Evolutionary conservation across 1,140 invertebrate species (phyloP), one percentile per base, ranked within the genome.

Genomic region (Belonocnema kinseyi): DNA sequence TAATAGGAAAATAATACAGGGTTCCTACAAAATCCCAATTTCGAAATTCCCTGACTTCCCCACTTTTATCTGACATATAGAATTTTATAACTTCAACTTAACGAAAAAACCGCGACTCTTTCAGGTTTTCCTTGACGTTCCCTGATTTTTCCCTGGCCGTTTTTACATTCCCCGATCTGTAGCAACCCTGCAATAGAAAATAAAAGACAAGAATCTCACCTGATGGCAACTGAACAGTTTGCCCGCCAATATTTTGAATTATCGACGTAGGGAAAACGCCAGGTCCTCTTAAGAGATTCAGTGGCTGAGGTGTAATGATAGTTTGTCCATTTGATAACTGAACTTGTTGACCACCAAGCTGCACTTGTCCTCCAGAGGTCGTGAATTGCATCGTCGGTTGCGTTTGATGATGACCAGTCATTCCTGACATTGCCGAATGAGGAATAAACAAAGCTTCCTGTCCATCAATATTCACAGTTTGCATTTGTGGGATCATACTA

Each of bases 381-480:
- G 90, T 66, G 50, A 91, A 91, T 50, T 91, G 90, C 89, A 91
- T 90, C 0, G 90, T 83, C 0, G 90, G 88, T 50, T 90, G 89
- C 0, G 82, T 75, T 50, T 91, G 91, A 74, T 91, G 90, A 80
- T 91, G 90, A 17, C 76, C 85, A 5, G 86, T 83, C 0, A 86
- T 86, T 4, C 61, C 61, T n/a, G 88, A 88, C 85, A 90, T 93
- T 8, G 91, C 90, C 0, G 88, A 93, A 54, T 89, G 94, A 61
- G 96, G 97, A 85, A 97, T 96, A 88, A 98, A 96, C 26, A 98
- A 93, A 0, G 97, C 97, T 87, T 98, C 97, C 86, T 98, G 97
- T 0, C 97, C 97, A 89, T 98, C 97, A 8, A 98, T 96, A 21
- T 96, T 97, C 11, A 98, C 95, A 0, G 96, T 96, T 89, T 98